Percentiles rank a stretch among this genome's conserved stretches.
Conservation (phyloP, 2,113 vertebrate genomes). For the Corythornis madagascariensis region DNA sequence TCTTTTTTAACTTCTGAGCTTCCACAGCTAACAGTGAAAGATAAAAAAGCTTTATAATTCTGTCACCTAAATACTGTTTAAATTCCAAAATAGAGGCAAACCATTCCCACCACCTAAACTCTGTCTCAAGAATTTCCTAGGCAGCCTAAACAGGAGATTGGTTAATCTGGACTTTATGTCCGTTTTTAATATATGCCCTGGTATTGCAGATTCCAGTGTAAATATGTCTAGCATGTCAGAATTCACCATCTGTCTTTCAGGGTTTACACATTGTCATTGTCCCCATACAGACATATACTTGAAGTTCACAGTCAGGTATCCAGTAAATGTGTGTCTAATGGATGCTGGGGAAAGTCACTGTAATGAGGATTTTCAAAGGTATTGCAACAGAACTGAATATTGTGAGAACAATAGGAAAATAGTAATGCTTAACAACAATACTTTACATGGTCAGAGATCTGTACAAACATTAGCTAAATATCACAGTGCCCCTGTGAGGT, state of each 20-base stretch:
- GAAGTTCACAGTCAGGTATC: neutral
- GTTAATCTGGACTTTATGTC: neutral
- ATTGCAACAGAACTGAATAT: neutral
- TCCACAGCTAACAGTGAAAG: neutral
- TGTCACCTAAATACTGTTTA: neutral
- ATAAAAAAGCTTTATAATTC: neutral
- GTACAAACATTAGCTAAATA: constrained; percentile 54
- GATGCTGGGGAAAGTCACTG: neutral
- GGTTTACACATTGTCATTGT: neutral
- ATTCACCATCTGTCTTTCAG: neutral
- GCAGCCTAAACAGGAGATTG: neutral
- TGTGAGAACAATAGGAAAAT: constrained; percentile 24
- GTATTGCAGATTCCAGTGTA: accelerated
- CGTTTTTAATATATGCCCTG: neutral
- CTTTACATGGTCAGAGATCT: constrained; percentile 34
- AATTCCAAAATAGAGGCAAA: neutral
- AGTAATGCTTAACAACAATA: constrained; percentile 25
- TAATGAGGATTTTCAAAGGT: neutral
- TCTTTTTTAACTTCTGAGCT: neutral
- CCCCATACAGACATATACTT: neutral
- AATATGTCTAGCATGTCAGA: neutral
- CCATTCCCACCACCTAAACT: neutral
- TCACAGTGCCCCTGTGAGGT: constrained; percentile 7
- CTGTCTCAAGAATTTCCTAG: neutral
- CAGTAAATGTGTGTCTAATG: neutral